Evolutionary conservation across 2,113 vertebrate genomes (phyloP).

Genomic region (Pavo muticus): DNA sequence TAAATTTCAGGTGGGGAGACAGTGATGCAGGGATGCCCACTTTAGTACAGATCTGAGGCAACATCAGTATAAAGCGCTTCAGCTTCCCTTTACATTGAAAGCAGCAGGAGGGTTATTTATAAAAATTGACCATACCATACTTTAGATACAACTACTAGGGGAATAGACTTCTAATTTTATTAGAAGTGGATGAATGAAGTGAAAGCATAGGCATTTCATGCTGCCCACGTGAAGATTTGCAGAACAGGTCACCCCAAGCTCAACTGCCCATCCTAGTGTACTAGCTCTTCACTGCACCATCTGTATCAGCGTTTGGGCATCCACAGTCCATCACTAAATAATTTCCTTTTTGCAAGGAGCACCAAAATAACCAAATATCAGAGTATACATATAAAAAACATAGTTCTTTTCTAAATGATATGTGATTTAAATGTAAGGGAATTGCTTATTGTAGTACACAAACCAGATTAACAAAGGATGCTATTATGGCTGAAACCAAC

Average conservation of each 20-base stretch:
- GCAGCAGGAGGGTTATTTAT: neutral
- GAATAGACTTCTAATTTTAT: neutral
- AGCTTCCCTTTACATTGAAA: neutral
- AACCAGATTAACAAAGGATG: accelerated
- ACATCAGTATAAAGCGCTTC: neutral
- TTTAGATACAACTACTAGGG: neutral
- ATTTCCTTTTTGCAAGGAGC: neutral
- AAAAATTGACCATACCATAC: neutral
- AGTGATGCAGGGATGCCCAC: neutral
- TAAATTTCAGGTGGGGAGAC: neutral
- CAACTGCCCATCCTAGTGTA: accelerated
- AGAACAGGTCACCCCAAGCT: accelerated
- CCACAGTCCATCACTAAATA: neutral
- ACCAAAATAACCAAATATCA: neutral
- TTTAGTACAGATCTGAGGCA: neutral
- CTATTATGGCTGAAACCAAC: neutral
- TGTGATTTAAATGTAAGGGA: neutral
- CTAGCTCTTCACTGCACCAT: neutral
- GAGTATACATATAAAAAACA: neutral
- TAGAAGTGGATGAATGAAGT: accelerated
- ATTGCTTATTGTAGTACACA: accelerated
- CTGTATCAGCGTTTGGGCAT: too few relatives aligned
- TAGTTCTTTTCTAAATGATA: neutral
- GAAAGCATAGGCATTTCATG: accelerated
- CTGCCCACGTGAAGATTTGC: neutral